Conservation (phyloP, 1,140 invertebrate genomes). For the Tetraneura akinire region DNA sequence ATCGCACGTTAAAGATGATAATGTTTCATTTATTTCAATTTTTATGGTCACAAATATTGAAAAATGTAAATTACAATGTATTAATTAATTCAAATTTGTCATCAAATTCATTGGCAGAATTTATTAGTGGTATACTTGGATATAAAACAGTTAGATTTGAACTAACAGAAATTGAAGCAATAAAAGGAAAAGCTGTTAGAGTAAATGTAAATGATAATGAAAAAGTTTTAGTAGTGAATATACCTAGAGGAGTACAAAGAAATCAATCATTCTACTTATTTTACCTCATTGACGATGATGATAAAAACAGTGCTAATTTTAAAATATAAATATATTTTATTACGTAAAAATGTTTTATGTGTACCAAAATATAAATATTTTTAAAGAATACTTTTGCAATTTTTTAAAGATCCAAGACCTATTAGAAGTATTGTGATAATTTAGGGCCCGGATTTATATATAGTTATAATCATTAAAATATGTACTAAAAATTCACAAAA, state of each 20-base stretch:
- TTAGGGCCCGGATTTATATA: too few relatives aligned
- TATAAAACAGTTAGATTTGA: neutral
- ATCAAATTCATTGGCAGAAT: neutral
- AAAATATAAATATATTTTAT: neutral
- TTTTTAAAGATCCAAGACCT: too few relatives aligned
- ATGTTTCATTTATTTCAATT: slow-evolving; percentile 16
- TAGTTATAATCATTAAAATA: too few relatives aligned
- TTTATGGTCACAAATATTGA: slow-evolving; percentile 9
- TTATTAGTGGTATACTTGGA: neutral
- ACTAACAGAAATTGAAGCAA: slow-evolving; percentile 31
- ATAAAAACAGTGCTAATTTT: neutral
- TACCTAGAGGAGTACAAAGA: slow-evolving; percentile 20
- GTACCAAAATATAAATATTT: too few relatives aligned
- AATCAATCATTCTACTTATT: slow-evolving; percentile 41
- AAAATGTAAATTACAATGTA: slow-evolving; percentile 29
- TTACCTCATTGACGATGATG: neutral
- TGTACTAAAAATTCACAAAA: too few relatives aligned
- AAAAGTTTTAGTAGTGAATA: slow-evolving; percentile 20
- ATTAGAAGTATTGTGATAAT: too few relatives aligned
- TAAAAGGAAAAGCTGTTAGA: slow-evolving; percentile 36
- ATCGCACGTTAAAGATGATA: slow-evolving; percentile 10
- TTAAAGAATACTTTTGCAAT: too few relatives aligned
- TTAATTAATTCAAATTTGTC: neutral
- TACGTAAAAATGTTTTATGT: too few relatives aligned
- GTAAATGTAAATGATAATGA: slow-evolving; percentile 14